Evolutionary conservation across 2,113 vertebrate genomes (phyloP).

Genomic region (Rhegmatorhina hoffmannsi): DNA sequence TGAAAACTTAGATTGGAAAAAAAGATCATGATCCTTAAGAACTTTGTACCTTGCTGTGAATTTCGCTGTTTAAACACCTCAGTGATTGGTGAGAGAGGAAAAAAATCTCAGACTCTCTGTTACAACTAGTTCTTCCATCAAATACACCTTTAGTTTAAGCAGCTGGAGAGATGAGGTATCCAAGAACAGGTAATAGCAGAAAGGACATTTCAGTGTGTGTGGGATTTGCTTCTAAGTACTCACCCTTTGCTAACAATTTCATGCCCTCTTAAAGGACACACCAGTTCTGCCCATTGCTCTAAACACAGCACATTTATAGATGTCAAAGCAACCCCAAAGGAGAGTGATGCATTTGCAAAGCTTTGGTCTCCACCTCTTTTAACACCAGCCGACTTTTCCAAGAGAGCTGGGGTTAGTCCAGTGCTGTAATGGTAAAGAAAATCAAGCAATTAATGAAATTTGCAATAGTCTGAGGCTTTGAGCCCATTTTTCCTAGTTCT

Average conservation of each 20-base stretch:
- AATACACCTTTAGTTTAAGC: neutral
- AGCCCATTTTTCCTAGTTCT: neutral
- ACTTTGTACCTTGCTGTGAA: neutral
- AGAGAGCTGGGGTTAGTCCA: neutral
- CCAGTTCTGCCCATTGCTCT: neutral
- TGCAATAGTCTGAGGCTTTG: neutral
- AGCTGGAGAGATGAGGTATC: neutral
- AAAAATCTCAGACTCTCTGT: neutral
- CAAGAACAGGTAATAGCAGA: neutral
- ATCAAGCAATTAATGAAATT: neutral
- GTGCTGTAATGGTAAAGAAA: neutral
- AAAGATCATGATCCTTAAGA: neutral
- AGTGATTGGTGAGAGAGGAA: neutral
- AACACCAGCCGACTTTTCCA: neutral
- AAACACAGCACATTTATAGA: neutral
- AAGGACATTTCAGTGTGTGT: neutral
- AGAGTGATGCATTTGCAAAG: accelerated
- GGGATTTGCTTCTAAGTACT: neutral
- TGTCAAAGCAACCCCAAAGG: neutral
- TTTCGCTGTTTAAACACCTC: neutral
- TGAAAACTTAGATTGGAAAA: neutral
- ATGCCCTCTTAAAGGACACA: neutral
- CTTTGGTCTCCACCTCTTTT: neutral
- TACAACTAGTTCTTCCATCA: neutral
- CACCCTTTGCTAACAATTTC: neutral